Percentiles rank a stretch among this genome's conserved stretches.
phyloP scores from a whole-genome alignment of 2,113 vertebrate species.

The Saiga tatarica region DNA sequence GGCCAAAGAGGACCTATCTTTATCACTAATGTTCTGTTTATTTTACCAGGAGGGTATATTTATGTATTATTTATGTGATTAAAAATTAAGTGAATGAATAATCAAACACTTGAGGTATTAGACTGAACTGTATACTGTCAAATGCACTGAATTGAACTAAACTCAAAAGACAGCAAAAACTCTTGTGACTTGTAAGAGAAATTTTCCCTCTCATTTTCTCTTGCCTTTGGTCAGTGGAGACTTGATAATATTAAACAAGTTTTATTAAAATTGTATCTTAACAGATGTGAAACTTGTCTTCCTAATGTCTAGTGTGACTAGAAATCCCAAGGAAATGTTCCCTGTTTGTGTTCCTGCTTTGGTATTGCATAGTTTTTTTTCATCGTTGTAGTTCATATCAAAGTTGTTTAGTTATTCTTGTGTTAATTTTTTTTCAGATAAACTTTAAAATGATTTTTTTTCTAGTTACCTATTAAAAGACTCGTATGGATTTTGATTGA shows the following conservation, averaged over 20 bases:
- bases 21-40: conserved; percentile 9
- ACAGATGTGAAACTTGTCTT: background rate
- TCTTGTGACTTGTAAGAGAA: conserved; percentile 16
- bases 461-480: background rate
- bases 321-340: background rate
- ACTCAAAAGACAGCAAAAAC: background rate
- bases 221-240: conserved; percentile 40
- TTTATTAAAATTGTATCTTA: conserved; percentile 39
- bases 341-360: background rate
- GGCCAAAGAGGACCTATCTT: background rate
- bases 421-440: conserved; percentile 15
- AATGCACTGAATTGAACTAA: conserved; percentile 13
- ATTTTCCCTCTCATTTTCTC: conserved; percentile 25
- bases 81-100: conserved; percentile 28
- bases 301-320: background rate
- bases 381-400: conserved; percentile 9
- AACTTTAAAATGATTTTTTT: conserved; percentile 22
- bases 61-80: background rate
- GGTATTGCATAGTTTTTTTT: background rate
- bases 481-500: conserved; percentile 29
- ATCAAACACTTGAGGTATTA: background rate
- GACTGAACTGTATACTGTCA: background rate
- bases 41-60: background rate
- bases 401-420: background rate
- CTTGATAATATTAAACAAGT: conserved; percentile 33